These are phyloP conservation scores for Carposina sasakii DNA, from an alignment of 1,140 invertebrate species.

Conservation along the genomic window DNA sequence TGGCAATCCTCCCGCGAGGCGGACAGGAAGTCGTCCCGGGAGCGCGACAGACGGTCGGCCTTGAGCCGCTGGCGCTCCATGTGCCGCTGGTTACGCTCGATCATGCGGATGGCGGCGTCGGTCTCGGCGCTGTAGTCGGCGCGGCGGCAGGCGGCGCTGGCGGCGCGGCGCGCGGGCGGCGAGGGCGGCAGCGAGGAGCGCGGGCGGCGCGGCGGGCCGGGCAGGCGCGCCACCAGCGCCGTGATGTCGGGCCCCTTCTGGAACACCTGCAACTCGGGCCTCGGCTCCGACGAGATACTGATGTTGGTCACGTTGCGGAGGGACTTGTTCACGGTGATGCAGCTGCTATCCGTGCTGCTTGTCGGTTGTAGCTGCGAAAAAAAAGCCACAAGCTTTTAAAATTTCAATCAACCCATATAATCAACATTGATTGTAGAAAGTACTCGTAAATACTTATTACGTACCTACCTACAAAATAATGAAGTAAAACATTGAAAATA, in stretches of 20 bases:
- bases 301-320: conserved; percentile 76
- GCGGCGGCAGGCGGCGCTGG: conserved; percentile 33
- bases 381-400: conserved; percentile 11
- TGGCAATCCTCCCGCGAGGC: conserved; percentile 41
- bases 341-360: conserved; percentile 58
- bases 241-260: conserved; percentile 71
- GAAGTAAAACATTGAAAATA: conserved; percentile 2
- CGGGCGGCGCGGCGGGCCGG: conserved; percentile 72
- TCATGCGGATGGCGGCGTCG: conserved; percentile 70
- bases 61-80: conserved; percentile 59
- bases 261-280: conserved; percentile 76
- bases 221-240: conserved; percentile 73
- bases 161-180: conserved; percentile 44
- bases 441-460: too few species aligned
- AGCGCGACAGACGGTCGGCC: conserved; percentile 39
- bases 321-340: conserved; percentile 68
- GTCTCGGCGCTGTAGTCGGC: conserved; percentile 73
- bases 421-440: too few species aligned
- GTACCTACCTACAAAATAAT: too few species aligned
- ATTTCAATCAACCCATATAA: too few species aligned
- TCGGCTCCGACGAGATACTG: conserved; percentile 70
- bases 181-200: conserved; percentile 68
- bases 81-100: conserved; percentile 68
- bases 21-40: conserved; percentile 38
- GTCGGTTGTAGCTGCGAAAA: conserved; percentile 52